Conservation (phyloP, 2,888 invertebrate genomes). For the Fragum sueziense region DNA sequence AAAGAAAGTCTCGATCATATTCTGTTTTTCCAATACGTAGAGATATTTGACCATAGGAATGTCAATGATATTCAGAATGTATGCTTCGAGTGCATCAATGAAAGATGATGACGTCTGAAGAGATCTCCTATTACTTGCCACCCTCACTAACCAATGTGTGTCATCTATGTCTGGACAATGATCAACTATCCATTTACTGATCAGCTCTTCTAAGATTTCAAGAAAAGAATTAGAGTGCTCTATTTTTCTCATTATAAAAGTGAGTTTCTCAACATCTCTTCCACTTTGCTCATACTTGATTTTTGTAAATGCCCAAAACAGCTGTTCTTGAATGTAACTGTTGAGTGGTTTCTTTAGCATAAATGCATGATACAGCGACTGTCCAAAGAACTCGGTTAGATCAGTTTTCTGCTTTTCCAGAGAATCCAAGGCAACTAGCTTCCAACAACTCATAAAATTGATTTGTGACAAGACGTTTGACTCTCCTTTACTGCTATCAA, state of each 20-base stretch:
- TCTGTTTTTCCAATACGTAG: slow-evolving; percentile 44
- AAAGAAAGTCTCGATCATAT: slow-evolving; percentile 50
- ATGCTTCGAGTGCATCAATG: slow-evolving; percentile 52
- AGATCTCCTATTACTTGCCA: slow-evolving; percentile 50
- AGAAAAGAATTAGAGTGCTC: slow-evolving; percentile 24
- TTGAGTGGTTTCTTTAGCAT: slow-evolving; percentile 34
- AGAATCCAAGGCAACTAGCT: slow-evolving; percentile 57
- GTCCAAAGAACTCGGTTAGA: slow-evolving; percentile 34
- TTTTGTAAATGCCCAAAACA: slow-evolving; percentile 64
- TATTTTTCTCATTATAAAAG: slow-evolving; percentile 39
- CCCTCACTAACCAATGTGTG: slow-evolving; percentile 46
- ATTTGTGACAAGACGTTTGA: slow-evolving; percentile 44
- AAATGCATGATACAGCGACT: slow-evolving; percentile 42
- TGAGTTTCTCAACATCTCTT: slow-evolving; percentile 49
- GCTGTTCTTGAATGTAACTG: slow-evolving; percentile 49
- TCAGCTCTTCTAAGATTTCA: neutral
- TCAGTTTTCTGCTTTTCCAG: slow-evolving; percentile 42
- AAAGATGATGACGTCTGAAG: slow-evolving; percentile 45
- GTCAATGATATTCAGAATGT: slow-evolving; percentile 44
- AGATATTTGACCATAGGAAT: slow-evolving; percentile 55
- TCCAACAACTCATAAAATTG: slow-evolving; percentile 64
- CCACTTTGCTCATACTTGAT: slow-evolving; percentile 54
- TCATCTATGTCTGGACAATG: neutral
- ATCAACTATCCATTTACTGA: slow-evolving; percentile 10
- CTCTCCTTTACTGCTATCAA: slow-evolving; percentile 29